Conservation (phyloP, 2,113 vertebrate species). For the Rafetus swinhoei region DNA sequence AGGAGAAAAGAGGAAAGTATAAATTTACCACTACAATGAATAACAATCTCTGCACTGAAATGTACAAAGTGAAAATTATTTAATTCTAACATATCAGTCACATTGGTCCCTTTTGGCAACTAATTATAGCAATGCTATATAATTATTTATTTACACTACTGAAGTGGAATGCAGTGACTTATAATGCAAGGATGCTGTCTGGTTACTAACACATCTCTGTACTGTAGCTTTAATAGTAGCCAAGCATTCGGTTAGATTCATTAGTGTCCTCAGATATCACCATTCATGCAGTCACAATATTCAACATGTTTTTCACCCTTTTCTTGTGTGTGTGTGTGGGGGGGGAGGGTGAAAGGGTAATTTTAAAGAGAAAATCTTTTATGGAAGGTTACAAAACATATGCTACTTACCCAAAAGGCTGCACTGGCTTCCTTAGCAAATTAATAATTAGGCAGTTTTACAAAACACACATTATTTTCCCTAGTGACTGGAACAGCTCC, state of each 20-base stretch:
- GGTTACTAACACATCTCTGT: conserved; percentile 4
- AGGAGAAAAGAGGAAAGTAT: background rate
- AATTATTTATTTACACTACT: conserved; percentile 39
- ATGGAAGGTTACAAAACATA: conserved; percentile 26
- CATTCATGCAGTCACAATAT: background rate
- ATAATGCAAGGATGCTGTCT: background rate
- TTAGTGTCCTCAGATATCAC: background rate
- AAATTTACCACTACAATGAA: background rate
- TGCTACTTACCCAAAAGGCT: conserved; percentile 29
- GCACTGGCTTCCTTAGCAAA: conserved; percentile 57
- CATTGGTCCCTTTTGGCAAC: conserved; percentile 22
- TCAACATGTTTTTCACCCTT: background rate
- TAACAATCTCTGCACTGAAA: background rate
- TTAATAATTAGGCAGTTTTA: conserved; percentile 68
- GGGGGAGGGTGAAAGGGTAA: too few species aligned
- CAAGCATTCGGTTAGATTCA: background rate
- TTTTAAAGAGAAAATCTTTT: background rate
- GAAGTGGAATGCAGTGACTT: conserved; percentile 16
- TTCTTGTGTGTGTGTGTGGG: background rate
- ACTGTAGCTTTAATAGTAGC: conserved; percentile 21
- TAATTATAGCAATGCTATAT: conserved; percentile 14
- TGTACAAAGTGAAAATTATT: background rate
- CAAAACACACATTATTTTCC: conserved; percentile 62
- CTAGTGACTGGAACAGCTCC: conserved; percentile 58
- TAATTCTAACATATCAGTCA: conserved; percentile 38